phyloP scores from a whole-genome alignment of 1,140 invertebrate species.

The Zelostemma sp. region DNA sequence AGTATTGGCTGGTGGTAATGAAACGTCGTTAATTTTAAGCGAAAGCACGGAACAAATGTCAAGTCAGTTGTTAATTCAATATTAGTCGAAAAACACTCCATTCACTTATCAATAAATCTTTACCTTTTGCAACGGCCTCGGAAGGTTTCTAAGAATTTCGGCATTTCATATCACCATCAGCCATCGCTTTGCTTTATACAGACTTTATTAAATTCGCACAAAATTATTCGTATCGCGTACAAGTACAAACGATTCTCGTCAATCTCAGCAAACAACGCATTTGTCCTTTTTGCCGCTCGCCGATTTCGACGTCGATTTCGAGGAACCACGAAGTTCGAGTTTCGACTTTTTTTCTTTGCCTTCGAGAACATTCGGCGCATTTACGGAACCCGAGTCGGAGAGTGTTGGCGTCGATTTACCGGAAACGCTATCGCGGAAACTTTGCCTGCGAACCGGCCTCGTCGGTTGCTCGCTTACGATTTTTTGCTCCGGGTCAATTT shows the following conservation, averaged over 20 bases:
- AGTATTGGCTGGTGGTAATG: slow-evolving; percentile 64
- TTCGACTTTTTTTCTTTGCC: slow-evolving; percentile 28
- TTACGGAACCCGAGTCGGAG: slow-evolving; percentile 4
- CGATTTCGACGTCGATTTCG: slow-evolving; percentile 42
- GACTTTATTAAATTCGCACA: slow-evolving; percentile 61
- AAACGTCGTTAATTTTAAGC: slow-evolving; percentile 42
- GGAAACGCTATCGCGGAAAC: slow-evolving; percentile 10
- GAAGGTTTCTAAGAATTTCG: slow-evolving; percentile 39
- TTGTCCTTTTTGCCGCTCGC: slow-evolving; percentile 59
- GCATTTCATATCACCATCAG: slow-evolving; percentile 61
- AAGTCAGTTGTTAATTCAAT: slow-evolving; percentile 51
- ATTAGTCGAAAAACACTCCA: slow-evolving; percentile 62
- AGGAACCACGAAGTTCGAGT: slow-evolving; percentile 37
- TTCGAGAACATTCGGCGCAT: slow-evolving; percentile 8
- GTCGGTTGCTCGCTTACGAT: slow-evolving; percentile 40
- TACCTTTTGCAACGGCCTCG: slow-evolving; percentile 57
- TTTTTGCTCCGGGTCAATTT: slow-evolving; percentile 17
- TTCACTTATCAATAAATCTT: slow-evolving; percentile 57
- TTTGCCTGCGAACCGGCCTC: slow-evolving; percentile 41
- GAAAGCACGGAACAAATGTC: slow-evolving; percentile 57
- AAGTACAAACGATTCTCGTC: slow-evolving; percentile 6
- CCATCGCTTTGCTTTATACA: slow-evolving; percentile 53
- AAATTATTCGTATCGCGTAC: too few species aligned
- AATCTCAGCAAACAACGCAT: slow-evolving; percentile 61
- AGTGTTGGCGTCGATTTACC: neutral